Base-by-base conservation (phyloP, 2,797 vertebrate species). In the Enteromius viviparus region DNA sequence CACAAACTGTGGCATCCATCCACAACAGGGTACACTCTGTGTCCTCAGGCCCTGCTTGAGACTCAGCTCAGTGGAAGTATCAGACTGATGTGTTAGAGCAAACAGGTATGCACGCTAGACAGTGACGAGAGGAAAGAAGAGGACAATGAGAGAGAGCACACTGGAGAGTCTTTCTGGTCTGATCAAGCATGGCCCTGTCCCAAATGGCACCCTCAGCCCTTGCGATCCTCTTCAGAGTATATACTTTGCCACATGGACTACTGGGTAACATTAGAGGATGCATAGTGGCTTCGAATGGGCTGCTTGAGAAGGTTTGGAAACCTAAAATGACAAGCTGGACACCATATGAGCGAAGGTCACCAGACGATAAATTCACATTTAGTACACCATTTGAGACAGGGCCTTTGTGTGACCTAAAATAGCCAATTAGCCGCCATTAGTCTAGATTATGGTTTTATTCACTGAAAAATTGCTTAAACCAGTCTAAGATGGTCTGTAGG, bases 121-220 rank as follows among this genome's bases (percentile, higher is more conserved):
- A 83, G 81, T 77, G 90, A 90, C 85, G 90, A 93, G 91, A 92
- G 91, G 91, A 91, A 93, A 92, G 92, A 93, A 91, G 86, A 88
- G 90, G 45, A 71, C 88, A 92, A 90, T 91, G 91, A 91, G 91
- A 91, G 89, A 92, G 91, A 91, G 93, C 89, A 91, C 89, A 91
- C 69, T 64, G 66, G 37, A 74, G 62, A 51, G 23, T 76, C 62
- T 76, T 80, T 68, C 64, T 76, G 81, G 37, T 45, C 55, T 81
- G 23, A 81, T 62, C 69, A 74, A 70, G 68, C n/a, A 64, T 81
- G 40, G 69, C 80, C 69, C 42, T 75, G 71, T 81, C 68, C 68
- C 80, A 72, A 81, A 62, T 72, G 49, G 58, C 37, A 69, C 45
- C 64, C 45, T 51, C 34, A 55, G 78, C 65, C 40, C 7, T 19